Base-by-base conservation (phyloP, 2,797 vertebrate species). In the Balearica regulorum region DNA sequence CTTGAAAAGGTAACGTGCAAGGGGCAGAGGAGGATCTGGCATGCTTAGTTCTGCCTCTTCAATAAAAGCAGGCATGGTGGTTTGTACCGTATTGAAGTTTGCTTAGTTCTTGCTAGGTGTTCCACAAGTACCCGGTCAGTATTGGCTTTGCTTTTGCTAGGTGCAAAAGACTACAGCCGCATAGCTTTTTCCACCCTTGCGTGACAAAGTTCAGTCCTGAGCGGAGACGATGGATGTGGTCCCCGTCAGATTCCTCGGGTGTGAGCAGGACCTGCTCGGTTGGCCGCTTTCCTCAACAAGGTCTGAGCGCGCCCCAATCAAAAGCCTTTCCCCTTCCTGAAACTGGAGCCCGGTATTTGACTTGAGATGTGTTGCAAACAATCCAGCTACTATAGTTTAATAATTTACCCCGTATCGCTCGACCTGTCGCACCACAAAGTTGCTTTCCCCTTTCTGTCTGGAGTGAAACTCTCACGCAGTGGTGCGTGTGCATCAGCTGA, bases 181-280 rank as follows among this genome's bases (percentile, higher is more conserved):
- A 1, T 2, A 3, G 16, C 35, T 43, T 62, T 83, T 87, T 46
- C 55, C 28, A 35, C 17, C 21, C 28, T 25, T 1, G 17, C 31
- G 49, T 72, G 79, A 46, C 72, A 69, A 91, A 84, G 46, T 43
- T 44, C 77, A 25, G 44, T 35, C 2, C 1, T 31, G 15, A 22
- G 46, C 0, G 0, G 37, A 62, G 44, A 24, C 0, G 0, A 8
- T 1, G 1, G 0, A 9, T 1, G 1, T 4, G 41, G 31, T 61
- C n/a, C 16, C 33, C 4, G 6, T 53, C 66, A 37, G 3, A 2
- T 43, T 58, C 37, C 57, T 72, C 26, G 10, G 54, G 43, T 37
- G 41, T 18, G 39, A 60, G 49, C 62, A 46, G 64, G n/a, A 58
- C 69, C 55, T 29, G 18, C 60, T 77, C 1, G 0, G 5, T 44